Conservation (phyloP, 2,797 vertebrate species). For the Sebastes nivosus region DNA sequence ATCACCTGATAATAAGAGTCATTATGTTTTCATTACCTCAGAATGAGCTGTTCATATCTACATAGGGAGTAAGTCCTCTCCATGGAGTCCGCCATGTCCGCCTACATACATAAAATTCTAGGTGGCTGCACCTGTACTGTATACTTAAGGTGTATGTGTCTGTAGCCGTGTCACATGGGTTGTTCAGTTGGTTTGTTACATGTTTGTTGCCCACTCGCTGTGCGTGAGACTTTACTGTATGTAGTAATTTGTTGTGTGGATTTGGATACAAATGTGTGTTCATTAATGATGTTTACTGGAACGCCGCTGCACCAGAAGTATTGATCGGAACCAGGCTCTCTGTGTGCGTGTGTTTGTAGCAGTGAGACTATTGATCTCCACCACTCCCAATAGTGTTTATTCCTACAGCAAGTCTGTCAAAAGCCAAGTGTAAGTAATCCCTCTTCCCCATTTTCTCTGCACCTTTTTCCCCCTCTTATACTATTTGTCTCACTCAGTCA, state of each 20-base stretch:
- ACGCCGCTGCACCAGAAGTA: conserved; percentile 65
- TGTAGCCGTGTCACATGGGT: not conserved
- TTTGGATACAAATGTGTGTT: conserved; percentile 75
- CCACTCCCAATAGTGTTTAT: conserved; percentile 74
- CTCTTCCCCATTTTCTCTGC: conserved; percentile 44
- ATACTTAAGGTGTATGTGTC: not conserved
- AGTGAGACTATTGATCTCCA: conserved; percentile 72
- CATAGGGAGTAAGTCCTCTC: no score
- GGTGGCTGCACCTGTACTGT: not conserved
- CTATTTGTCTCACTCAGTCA: conserved; percentile 49
- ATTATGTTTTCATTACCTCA: no score
- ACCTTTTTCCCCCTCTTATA: not conserved
- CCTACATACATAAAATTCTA: no score
- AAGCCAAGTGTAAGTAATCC: conserved; percentile 78
- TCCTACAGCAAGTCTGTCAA: conserved; percentile 74
- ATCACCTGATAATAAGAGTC: no score
- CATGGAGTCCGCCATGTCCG: no score
- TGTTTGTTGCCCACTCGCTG: not conserved
- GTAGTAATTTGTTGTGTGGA: conserved; percentile 54
- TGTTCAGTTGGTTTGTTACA: not conserved
- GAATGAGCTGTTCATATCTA: no score
- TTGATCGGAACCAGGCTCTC: conserved; percentile 56
- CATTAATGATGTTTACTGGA: conserved; percentile 79
- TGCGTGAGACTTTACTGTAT: conserved; percentile 27
- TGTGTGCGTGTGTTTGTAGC: conserved; percentile 53